Evolutionary conservation across 2,888 invertebrate species (phyloP).

Genomic region (Lithophane leautieri): DNA sequence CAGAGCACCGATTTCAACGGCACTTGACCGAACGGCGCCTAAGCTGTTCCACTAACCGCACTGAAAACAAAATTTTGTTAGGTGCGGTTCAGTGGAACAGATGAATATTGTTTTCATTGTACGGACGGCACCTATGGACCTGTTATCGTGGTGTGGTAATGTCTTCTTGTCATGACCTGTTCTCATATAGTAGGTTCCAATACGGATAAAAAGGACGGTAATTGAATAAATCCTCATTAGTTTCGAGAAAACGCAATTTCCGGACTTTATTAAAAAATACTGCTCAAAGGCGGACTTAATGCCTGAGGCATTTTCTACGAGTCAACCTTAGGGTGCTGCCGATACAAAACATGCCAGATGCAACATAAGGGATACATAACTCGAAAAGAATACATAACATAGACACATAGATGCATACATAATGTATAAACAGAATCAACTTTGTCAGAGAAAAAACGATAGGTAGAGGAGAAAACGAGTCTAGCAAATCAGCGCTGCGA

Average conservation of each 20-base stretch:
- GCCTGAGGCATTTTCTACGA: background rate
- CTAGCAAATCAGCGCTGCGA: too few species aligned
- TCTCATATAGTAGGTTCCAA: background rate
- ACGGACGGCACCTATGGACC: background rate
- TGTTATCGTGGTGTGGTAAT: background rate
- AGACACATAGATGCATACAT: too few species aligned
- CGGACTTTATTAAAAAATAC: too few species aligned
- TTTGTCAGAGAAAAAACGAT: too few species aligned
- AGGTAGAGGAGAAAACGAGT: too few species aligned
- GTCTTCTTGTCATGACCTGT: background rate
- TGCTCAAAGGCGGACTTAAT: background rate
- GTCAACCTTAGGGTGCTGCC: background rate
- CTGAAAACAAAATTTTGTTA: too few species aligned
- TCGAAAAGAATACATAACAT: too few species aligned
- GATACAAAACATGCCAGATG: background rate
- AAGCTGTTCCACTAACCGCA: too few species aligned
- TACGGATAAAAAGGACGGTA: background rate
- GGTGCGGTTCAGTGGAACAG: too few species aligned
- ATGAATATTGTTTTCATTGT: too few species aligned
- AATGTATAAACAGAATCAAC: too few species aligned
- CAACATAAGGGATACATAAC: background rate
- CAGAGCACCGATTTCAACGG: too few species aligned
- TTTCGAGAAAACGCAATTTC: background rate
- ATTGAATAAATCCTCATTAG: background rate
- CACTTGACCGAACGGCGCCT: background rate